Conservation (phyloP, 2,113 vertebrate genomes). For the Cephalopterus ornatus region DNA sequence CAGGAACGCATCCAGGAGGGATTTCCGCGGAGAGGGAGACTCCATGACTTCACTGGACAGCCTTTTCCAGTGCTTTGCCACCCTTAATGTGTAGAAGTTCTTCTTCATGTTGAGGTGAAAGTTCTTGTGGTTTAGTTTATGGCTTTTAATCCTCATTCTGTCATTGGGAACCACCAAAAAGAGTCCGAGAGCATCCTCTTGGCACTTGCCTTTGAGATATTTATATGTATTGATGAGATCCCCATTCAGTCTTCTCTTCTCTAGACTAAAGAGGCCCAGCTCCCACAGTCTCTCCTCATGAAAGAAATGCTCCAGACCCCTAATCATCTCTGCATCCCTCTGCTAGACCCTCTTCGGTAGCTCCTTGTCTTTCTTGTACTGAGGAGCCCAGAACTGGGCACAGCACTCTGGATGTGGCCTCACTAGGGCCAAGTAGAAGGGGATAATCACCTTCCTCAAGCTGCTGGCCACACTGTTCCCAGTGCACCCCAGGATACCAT, state of each 20-base stretch:
- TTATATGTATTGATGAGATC: not conserved
- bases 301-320: not conserved
- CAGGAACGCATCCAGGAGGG: accelerated
- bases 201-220: accelerated
- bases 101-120: not conserved
- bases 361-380: not conserved
- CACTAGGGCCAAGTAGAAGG: not conserved
- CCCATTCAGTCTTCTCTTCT: not conserved
- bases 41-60: not conserved
- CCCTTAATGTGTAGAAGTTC: not conserved
- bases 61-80: not conserved
- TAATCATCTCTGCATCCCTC: not conserved
- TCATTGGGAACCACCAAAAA: not conserved
- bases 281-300: not conserved
- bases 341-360: not conserved
- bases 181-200: not conserved
- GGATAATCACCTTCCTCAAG: accelerated
- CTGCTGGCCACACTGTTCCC: not conserved
- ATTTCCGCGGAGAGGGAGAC: not conserved
- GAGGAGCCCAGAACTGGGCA: not conserved
- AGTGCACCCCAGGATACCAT: not conserved
- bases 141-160: not conserved
- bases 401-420: not conserved
- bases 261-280: not conserved
- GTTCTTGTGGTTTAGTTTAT: not conserved